Evolutionary conservation across 2,797 vertebrate species (phyloP).

Genomic region (Spinus pinus): DNA sequence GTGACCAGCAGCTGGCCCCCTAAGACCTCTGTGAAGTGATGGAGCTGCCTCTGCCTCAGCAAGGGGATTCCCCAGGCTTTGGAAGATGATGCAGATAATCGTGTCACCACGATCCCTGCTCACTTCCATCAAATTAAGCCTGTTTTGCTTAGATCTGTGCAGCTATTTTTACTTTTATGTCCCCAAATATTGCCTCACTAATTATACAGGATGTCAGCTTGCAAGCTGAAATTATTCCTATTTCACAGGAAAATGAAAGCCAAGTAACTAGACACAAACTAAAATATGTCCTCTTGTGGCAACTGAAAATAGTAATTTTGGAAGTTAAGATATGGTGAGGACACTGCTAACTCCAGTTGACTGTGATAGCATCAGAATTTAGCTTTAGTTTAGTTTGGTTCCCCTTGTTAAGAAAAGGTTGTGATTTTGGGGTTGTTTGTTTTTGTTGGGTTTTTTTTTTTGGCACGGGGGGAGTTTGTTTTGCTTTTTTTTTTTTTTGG

Average conservation of each 20-base stretch:
- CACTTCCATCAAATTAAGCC: background rate
- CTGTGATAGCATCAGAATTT: background rate
- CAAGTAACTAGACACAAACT: background rate
- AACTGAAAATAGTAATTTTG: background rate
- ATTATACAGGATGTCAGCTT: background rate
- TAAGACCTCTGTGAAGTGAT: background rate
- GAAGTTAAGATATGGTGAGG: background rate
- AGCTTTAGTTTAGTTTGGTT: background rate
- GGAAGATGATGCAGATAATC: background rate
- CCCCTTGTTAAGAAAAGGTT: background rate
- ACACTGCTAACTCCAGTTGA: background rate
- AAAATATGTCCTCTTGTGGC: background rate
- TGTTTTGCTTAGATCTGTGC: background rate
- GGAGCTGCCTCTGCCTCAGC: background rate
- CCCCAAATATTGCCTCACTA: background rate
- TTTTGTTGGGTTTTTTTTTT: rapidly evolving
- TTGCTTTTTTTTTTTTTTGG: background rate
- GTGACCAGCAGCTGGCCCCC: background rate
- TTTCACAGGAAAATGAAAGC: background rate
- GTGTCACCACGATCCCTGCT: background rate
- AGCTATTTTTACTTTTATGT: background rate
- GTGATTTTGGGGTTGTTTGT: background rate
- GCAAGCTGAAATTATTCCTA: background rate
- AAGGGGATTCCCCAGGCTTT: background rate
- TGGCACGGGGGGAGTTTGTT: rapidly evolving